Conservation (phyloP, 2,797 vertebrate genomes). For the Simalia tracyae region DNA sequence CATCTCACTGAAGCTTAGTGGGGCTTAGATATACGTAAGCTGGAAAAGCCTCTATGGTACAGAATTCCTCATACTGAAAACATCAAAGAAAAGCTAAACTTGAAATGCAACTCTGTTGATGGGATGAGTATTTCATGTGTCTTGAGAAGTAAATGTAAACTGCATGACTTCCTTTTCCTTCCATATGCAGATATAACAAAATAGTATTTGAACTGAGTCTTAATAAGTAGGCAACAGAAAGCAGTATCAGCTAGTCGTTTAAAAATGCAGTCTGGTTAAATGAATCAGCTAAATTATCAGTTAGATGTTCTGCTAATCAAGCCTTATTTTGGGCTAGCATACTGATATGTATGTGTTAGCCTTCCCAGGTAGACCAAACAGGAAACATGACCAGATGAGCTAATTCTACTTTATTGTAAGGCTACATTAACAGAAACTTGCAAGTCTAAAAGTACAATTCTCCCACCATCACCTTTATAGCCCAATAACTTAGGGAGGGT, state of each 20-base stretch:
- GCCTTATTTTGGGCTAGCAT: background rate
- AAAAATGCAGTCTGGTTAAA: background rate
- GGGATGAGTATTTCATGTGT: background rate
- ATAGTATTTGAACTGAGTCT: background rate
- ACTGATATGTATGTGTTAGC: background rate
- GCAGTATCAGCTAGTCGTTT: background rate
- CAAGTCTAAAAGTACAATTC: no score
- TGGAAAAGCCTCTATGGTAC: background rate
- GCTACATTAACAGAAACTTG: no score
- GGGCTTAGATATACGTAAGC: background rate
- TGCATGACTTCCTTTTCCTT: background rate
- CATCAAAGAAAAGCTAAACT: background rate
- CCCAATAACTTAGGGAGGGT: no score
- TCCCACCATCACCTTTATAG: no score
- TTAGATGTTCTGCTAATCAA: background rate
- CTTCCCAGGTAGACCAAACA: no score
- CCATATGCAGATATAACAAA: background rate
- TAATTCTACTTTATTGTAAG: no score
- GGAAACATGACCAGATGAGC: no score
- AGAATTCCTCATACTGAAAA: background rate
- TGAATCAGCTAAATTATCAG: background rate
- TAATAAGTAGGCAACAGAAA: background rate
- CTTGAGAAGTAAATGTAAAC: background rate
- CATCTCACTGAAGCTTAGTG: background rate
- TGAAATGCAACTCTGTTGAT: background rate